Conservation (phyloP, 2,888 invertebrate species). For the Eupelmus urozonus region DNA sequence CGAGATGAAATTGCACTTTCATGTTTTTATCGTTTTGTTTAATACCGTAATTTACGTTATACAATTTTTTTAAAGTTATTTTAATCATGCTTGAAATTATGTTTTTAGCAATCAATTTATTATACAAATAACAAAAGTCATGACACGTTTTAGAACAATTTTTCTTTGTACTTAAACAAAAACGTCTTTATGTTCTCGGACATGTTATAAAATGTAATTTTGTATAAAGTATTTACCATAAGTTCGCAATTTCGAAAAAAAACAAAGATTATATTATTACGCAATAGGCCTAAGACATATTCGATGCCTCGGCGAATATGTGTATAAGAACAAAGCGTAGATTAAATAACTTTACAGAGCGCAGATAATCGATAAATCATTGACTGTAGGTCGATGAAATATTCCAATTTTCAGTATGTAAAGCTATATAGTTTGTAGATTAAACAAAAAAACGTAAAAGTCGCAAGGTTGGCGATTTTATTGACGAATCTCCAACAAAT, state of each 20-base stretch:
- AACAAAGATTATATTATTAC: conserved; percentile 38
- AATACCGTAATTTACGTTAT: neutral
- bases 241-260: conserved; percentile 44
- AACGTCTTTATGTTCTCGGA: conserved; percentile 37
- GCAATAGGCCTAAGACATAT: conserved; percentile 55
- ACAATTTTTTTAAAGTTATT: conserved; percentile 12
- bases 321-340: conserved; percentile 49
- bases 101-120: conserved; percentile 18
- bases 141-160: conserved; percentile 51
- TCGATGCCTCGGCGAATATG: conserved; percentile 52
- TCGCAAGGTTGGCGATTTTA: conserved; percentile 27
- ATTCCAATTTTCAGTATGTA: conserved; percentile 56
- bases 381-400: conserved; percentile 51
- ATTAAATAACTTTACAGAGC: conserved; percentile 40
- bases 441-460: conserved; percentile 36
- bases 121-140: conserved; percentile 33
- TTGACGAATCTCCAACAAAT: conserved; percentile 53
- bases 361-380: conserved; percentile 54
- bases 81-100: conserved; percentile 21
- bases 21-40: conserved; percentile 3
- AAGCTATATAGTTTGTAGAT: conserved; percentile 54
- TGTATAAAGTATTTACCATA: conserved; percentile 53
- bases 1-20: conserved; percentile 28
- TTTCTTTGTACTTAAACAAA: conserved; percentile 57
- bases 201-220: conserved; percentile 50